Evolutionary conservation across 2,797 vertebrate genomes (phyloP).

Genomic region (Danio jaintianensis): DNA sequence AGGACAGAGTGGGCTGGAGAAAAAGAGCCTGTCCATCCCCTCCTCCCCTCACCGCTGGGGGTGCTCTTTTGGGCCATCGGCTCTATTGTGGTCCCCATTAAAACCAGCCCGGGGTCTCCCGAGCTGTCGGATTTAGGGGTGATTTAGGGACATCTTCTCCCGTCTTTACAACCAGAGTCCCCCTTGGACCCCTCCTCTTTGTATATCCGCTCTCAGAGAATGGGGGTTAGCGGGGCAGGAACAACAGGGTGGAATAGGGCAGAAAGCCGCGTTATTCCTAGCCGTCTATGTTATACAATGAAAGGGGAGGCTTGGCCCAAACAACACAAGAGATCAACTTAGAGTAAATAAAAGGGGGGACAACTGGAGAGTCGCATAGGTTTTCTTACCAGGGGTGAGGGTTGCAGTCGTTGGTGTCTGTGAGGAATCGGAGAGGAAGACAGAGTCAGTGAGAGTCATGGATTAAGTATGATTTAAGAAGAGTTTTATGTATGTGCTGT

Average conservation of each 20-base stretch:
- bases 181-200: conserved; percentile 55
- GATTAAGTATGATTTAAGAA: neutral
- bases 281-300: conserved; percentile 61
- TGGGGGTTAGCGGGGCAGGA: conserved; percentile 27
- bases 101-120: conserved; percentile 58
- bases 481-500: conserved; percentile 11
- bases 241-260: conserved; percentile 49
- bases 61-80: conserved; percentile 57
- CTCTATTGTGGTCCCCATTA: conserved; percentile 60
- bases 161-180: conserved; percentile 48
- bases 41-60: conserved; percentile 58
- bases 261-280: conserved; percentile 61
- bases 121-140: conserved; percentile 74
- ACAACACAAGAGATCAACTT: conserved; percentile 53
- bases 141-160: conserved; percentile 76
- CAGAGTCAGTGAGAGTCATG: neutral
- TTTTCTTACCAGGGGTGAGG: conserved; percentile 94
- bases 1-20: conserved; percentile 51
- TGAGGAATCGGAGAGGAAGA: conserved; percentile 43
- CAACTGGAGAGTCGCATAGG: conserved; percentile 19
- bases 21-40: conserved; percentile 49
- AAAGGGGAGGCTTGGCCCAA: conserved; percentile 60
- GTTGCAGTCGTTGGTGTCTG: conserved; percentile 96
- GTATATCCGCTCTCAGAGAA: conserved; percentile 57
- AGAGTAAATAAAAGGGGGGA: conserved; percentile 52